Base-by-base conservation (phyloP, 2,113 vertebrate species). In the human (Homo sapiens) region DNA sequence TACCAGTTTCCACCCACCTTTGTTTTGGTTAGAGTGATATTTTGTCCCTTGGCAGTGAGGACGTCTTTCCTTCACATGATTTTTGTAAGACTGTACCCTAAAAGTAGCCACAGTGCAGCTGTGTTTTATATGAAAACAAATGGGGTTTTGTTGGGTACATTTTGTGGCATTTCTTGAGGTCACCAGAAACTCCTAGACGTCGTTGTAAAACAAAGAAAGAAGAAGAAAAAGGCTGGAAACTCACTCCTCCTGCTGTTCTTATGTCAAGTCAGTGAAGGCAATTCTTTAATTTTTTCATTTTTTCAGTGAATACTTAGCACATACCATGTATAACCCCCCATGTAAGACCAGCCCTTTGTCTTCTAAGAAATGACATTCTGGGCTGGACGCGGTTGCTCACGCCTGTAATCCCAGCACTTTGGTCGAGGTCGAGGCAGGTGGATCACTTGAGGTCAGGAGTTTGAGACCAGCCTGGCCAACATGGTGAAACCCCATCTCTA, bases 251-350 rank as follows among this genome's bases (percentile, higher is more conserved):
- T 4, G 4, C 4, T 25, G 2, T 5, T 25, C 35, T 45, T 6
- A 70, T 20, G 32, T 64, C 66, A 88, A 81, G 18, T n/a, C 38
- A 20, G 2, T 3, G 7, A 48, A 55, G 45, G 0, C 14, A 6
- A 9, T 52, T 48, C 5, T 90, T 14, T 9, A 5, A 25, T 55
- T 82, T 1, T 75, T 61, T 30, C 25, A 23, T 64, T 88, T 55
- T 40, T 80, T 81, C 27, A 20, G 6, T 83, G 45, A 72, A 35
- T 50, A 66, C 6, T 66, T n/a, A 66, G 14, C 35, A 32, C 5
- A 16, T 16, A 22, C 4, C 1, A 17, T 12, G 2, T 23, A 50
- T 43, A 50, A 68, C 5, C 3, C 1, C 30, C 12, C 4, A 1
- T 6, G 25, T 20, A 43, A 35, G 27, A 66, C 52, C 20, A 52